Percentiles rank a stretch among this genome's conserved stretches.
phyloP scores from a whole-genome alignment of 1,140 invertebrate species.

The Olivierus martensii region DNA sequence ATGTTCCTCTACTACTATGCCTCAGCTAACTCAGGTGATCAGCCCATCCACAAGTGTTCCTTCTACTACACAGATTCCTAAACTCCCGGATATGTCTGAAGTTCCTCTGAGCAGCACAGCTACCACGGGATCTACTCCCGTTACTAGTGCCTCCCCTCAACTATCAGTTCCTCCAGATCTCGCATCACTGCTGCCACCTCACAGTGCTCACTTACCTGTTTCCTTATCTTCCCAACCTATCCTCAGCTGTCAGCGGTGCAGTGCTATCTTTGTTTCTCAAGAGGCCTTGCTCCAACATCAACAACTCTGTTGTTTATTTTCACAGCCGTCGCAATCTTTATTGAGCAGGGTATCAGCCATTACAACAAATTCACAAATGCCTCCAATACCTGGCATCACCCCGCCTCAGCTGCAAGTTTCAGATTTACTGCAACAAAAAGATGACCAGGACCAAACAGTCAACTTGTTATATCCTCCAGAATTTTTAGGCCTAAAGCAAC shows the following conservation, averaged over 20 bases:
- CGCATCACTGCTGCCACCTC: slow-evolving; percentile 4
- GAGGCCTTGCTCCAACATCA: slow-evolving; percentile 45
- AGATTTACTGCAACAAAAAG: too few relatives aligned
- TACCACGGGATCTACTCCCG: slow-evolving; percentile 1
- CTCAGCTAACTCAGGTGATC: slow-evolving; percentile 13
- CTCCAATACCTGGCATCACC: too few relatives aligned
- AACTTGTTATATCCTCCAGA: too few relatives aligned
- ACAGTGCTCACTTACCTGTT: slow-evolving; percentile 2
- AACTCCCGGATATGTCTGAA: slow-evolving; percentile 14
- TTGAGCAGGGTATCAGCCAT: too few relatives aligned
- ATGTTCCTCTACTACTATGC: slow-evolving; percentile 13
- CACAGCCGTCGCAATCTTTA: slow-evolving; percentile 30
- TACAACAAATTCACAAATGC: too few relatives aligned
- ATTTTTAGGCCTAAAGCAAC: background rate
- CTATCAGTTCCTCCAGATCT: slow-evolving; percentile 9
- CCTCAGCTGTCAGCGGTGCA: slow-evolving; percentile 55
- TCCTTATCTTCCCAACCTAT: slow-evolving; percentile 7
- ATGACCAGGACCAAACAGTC: too few relatives aligned
- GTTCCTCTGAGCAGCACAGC: slow-evolving; percentile 12
- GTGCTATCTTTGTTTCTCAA: slow-evolving; percentile 54
- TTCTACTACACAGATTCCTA: slow-evolving; percentile 15
- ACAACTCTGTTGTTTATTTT: slow-evolving; percentile 20
- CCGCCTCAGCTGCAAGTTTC: too few relatives aligned
- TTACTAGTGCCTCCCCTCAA: slow-evolving; percentile 18
- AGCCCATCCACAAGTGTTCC: slow-evolving; percentile 16